phyloP scores from a whole-genome alignment of 2,888 invertebrate genomes.

The Cephus pulcher region DNA sequence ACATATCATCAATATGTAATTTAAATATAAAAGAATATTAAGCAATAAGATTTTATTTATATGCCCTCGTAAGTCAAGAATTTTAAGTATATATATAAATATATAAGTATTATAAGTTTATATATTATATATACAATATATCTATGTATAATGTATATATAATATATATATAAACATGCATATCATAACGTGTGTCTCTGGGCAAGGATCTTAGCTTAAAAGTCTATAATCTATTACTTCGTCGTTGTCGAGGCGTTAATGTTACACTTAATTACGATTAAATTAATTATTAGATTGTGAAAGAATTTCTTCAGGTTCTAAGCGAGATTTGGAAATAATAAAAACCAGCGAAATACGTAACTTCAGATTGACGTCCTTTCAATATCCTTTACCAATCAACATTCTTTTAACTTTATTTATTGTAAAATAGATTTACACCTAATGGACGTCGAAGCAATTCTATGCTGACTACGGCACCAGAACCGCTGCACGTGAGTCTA shows the following conservation, averaged over 20 bases:
- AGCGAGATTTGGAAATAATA: slow-evolving; percentile 63
- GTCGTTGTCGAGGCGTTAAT: slow-evolving; percentile 64
- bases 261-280: slow-evolving; percentile 52
- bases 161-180: slow-evolving; percentile 54
- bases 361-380: neutral
- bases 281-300: slow-evolving; percentile 62
- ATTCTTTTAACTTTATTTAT: too few species aligned
- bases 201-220: slow-evolving; percentile 63
- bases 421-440: too few species aligned
- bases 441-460: too few species aligned
- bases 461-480: too few species aligned
- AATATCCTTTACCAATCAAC: too few species aligned
- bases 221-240: slow-evolving; percentile 58
- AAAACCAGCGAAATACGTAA: slow-evolving; percentile 45
- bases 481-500: rapidly evolving
- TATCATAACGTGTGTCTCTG: slow-evolving; percentile 63
- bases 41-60: slow-evolving; percentile 65
- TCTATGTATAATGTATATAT: slow-evolving; percentile 37
- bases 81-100: slow-evolving; percentile 24
- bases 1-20: slow-evolving; percentile 61
- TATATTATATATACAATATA: slow-evolving; percentile 31
- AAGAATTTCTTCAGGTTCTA: slow-evolving; percentile 64
- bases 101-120: slow-evolving; percentile 33
- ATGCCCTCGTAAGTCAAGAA: slow-evolving; percentile 53
- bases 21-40: slow-evolving; percentile 58